These are phyloP conservation scores for Pygocentrus nattereri DNA, from an alignment of 2,797 vertebrate species.

Conservation along the genomic window DNA sequence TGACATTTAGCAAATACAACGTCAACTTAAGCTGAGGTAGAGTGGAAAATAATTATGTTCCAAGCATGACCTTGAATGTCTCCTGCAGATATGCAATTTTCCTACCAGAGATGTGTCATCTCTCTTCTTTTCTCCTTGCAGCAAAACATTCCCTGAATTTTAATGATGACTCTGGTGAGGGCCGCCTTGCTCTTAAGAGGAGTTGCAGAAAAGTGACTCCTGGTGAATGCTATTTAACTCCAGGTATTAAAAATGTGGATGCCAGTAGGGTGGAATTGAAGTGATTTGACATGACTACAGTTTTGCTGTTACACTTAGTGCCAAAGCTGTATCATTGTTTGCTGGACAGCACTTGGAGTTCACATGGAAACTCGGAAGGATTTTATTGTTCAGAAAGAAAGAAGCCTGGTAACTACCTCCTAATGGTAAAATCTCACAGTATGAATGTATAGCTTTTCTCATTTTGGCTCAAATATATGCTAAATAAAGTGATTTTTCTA, in stretches of 20 bases:
- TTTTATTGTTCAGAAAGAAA: background rate
- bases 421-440: no score
- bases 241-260: background rate
- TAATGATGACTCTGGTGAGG: slow-evolving; percentile 42
- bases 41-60: slow-evolving; percentile 75
- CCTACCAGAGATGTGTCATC: slow-evolving; percentile 43
- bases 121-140: background rate
- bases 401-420: background rate
- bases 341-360: background rate
- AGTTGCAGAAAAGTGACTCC: background rate
- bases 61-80: slow-evolving; percentile 69
- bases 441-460: background rate
- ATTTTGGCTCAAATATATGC: background rate
- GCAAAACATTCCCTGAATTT: slow-evolving; percentile 44
- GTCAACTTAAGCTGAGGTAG: slow-evolving; percentile 70
- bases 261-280: background rate
- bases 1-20: slow-evolving; percentile 84
- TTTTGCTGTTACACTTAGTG: background rate
- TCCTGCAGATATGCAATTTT: slow-evolving; percentile 65
- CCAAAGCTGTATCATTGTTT: background rate
- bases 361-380: background rate
- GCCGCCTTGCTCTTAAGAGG: background rate
- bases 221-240: slow-evolving; percentile 24
- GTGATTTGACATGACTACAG: background rate
- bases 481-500: background rate